Conservation (phyloP, 2,797 vertebrate genomes). For the Lithobates pipiens region DNA sequence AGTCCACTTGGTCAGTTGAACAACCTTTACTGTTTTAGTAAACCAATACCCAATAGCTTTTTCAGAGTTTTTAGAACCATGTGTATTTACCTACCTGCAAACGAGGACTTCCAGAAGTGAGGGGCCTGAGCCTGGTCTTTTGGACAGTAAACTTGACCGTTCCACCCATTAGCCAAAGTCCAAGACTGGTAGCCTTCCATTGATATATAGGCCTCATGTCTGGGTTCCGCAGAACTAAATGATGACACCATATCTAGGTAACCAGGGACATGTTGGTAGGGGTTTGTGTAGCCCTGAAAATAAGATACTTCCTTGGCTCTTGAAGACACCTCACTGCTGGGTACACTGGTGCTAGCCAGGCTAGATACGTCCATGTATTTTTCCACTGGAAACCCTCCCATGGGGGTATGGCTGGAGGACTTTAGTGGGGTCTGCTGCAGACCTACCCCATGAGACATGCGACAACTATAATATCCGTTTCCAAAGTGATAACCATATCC, state of each 20-base stretch:
- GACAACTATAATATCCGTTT: conserved; percentile 85
- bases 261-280: conserved; percentile 81
- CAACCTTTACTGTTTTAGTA: background rate
- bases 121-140: conserved; percentile 85
- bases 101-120: conserved; percentile 85
- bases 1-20: background rate
- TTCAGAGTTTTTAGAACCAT: background rate
- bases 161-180: conserved; percentile 86
- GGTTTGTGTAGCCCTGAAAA: conserved; percentile 81
- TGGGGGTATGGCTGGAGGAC: conserved; percentile 77
- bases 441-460: conserved; percentile 80
- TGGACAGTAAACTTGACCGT: conserved; percentile 82
- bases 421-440: conserved; percentile 82
- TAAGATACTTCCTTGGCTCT: conserved; percentile 81
- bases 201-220: conserved; percentile 81
- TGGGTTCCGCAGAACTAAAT: conserved; percentile 78
- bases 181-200: conserved; percentile 85
- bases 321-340: conserved; percentile 77
- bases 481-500: conserved; percentile 85
- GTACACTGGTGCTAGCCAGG: conserved; percentile 76
- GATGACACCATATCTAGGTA: conserved; percentile 85
- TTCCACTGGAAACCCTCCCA: conserved; percentile 80
- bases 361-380: conserved; percentile 84
- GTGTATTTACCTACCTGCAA: conserved; percentile 77
- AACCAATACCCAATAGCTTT: background rate